Conservation (phyloP, 2,888 invertebrate genomes). For the Hyles lineata region DNA sequence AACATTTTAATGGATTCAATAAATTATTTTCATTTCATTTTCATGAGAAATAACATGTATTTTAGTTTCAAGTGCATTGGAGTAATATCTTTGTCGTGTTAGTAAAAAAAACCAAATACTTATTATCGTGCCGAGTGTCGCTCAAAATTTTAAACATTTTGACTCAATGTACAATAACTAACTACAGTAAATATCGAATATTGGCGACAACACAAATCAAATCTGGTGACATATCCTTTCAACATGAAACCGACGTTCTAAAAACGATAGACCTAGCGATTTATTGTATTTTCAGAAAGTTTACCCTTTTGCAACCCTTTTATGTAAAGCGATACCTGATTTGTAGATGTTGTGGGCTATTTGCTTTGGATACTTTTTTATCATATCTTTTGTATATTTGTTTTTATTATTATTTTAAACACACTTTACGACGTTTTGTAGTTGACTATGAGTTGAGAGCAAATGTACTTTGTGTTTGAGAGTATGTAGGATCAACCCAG, state of each 20-base stretch:
- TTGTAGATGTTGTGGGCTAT: conserved; percentile 5
- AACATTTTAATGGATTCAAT: too few relatives aligned
- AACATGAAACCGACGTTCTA: conserved; percentile 3
- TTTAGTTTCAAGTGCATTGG: too few relatives aligned
- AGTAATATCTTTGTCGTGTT: too few relatives aligned
- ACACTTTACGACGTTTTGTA: not conserved
- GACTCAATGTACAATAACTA: not conserved
- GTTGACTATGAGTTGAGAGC: not conserved
- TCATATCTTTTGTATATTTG: not conserved
- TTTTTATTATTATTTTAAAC: not conserved
- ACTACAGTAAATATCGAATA: not conserved
- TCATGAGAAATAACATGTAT: too few relatives aligned
- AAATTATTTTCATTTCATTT: too few relatives aligned
- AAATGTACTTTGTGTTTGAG: too few relatives aligned
- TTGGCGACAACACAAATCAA: not conserved
- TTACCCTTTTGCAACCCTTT: not conserved
- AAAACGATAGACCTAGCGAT: not conserved
- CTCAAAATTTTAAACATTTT: not conserved
- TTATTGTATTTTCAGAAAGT: conserved; percentile 9
- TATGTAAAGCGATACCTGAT: not conserved
- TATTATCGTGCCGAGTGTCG: not conserved
- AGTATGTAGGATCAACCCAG: too few relatives aligned
- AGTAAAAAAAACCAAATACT: too few relatives aligned
- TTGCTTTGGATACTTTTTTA: not conserved
- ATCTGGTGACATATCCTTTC: conserved; percentile 11